Conservation (phyloP, 2,888 invertebrate genomes). For the Rhodophaea formosa region DNA sequence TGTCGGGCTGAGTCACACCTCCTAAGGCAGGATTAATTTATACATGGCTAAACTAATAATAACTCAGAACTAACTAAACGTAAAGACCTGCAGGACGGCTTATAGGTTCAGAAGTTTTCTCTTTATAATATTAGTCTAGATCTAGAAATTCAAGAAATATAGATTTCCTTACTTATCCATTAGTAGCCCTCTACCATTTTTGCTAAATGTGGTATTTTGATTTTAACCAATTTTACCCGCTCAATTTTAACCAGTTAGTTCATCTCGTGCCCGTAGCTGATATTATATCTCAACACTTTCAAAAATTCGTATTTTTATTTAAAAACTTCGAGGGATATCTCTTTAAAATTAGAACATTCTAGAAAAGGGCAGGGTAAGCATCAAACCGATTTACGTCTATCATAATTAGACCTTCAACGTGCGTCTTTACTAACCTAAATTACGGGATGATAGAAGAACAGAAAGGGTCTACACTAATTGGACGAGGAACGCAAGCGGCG, state of each 20-base stretch:
- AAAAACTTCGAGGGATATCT: conserved; percentile 63
- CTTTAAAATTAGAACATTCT: conserved; percentile 65
- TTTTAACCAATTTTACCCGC: too few relatives aligned
- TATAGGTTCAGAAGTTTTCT: too few relatives aligned
- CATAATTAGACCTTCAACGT: conserved; percentile 27
- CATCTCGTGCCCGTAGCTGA: too few relatives aligned
- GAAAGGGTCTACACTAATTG: conserved; percentile 45
- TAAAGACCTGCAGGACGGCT: not conserved
- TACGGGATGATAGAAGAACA: conserved; percentile 25
- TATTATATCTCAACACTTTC: not conserved
- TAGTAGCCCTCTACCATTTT: too few relatives aligned
- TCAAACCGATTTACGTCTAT: conserved; percentile 40
- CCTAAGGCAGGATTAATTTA: conserved; percentile 4
- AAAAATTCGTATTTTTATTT: conserved; percentile 38
- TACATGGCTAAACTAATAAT: not conserved
- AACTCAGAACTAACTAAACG: not conserved
- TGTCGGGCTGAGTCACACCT: not conserved
- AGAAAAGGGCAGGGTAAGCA: conserved; percentile 52
- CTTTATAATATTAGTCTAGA: too few relatives aligned
- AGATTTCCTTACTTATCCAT: too few relatives aligned
- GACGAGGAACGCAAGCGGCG: conserved; percentile 54
- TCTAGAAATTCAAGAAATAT: too few relatives aligned
- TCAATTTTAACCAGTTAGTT: too few relatives aligned
- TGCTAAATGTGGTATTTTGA: too few relatives aligned
- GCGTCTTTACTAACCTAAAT: conserved; percentile 24